Evolutionary conservation across 2,797 vertebrate species (phyloP).

Genomic region (Hippoglossus hippoglossus): DNA sequence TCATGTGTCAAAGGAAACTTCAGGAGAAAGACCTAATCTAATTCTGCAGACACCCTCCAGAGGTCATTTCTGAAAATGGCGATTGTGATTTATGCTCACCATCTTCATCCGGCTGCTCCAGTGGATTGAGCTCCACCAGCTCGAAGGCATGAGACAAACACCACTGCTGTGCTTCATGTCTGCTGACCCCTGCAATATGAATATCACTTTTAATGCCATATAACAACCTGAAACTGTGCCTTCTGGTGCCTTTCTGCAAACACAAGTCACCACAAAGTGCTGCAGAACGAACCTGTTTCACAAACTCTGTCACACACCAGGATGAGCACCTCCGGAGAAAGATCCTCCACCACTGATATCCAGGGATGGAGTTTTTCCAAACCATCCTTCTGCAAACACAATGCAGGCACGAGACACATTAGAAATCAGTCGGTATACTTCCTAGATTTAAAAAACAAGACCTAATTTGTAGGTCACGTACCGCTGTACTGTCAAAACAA

Average conservation of each 20-base stretch:
- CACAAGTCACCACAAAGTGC: not conserved
- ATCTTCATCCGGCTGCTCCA: conserved; percentile 95
- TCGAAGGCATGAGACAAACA: conserved; percentile 96
- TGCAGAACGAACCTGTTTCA: conserved; percentile 86
- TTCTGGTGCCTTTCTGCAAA: not conserved
- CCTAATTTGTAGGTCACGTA: conserved; percentile 66
- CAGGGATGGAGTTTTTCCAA: conserved; percentile 89
- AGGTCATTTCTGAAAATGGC: too few relatives aligned
- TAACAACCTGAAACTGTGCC: not conserved
- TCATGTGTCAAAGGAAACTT: too few relatives aligned
- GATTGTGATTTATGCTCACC: conserved; percentile 77
- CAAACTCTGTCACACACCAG: conserved; percentile 93
- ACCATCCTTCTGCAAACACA: conserved; percentile 87
- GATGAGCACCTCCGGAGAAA: conserved; percentile 95
- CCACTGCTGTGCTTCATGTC: conserved; percentile 97
- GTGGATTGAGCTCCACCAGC: conserved; percentile 93
- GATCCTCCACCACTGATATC: conserved; percentile 92
- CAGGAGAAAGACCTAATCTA: too few relatives aligned
- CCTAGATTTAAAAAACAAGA: not conserved
- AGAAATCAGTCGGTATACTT: not conserved
- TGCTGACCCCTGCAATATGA: conserved; percentile 85
- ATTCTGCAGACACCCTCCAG: too few relatives aligned
- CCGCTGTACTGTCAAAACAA: conserved; percentile 93
- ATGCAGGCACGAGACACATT: not conserved
- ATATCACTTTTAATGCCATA: not conserved